Conservation (phyloP, 1,140 invertebrate species). For the Bombus ignitus region DNA sequence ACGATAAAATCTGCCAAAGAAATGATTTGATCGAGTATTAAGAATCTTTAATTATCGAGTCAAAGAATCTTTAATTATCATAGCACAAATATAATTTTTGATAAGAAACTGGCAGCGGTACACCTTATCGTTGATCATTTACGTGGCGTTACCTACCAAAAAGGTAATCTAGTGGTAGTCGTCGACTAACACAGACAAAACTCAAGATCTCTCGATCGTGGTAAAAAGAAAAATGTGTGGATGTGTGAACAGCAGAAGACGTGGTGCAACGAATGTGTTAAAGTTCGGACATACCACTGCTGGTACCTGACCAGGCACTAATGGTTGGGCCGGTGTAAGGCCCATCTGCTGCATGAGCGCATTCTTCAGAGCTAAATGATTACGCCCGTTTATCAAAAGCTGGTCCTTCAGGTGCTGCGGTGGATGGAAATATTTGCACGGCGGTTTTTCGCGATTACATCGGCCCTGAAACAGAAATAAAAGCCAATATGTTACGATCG, state of each 20-base stretch:
- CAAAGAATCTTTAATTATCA: too few relatives aligned
- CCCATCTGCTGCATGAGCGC: constrained; percentile 98
- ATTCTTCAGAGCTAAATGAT: constrained; percentile 99
- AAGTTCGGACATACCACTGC: constrained; percentile 89
- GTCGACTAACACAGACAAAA: constrained; percentile 69
- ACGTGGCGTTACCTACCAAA: constrained; percentile 58
- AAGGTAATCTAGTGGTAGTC: constrained; percentile 61
- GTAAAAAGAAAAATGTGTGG: constrained; percentile 64
- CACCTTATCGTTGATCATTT: constrained; percentile 49
- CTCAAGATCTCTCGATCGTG: constrained; percentile 63
- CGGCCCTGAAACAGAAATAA: constrained; percentile 91
- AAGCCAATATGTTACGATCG: constrained; percentile 21
- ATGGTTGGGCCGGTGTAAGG: constrained; percentile 91
- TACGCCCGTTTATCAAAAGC: constrained; percentile 99
- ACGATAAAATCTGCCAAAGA: too few relatives aligned
- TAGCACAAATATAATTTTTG: background rate
- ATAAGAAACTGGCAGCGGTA: background rate
- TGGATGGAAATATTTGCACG: constrained; percentile 99
- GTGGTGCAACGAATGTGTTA: constrained; percentile 60
- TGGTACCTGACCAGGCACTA: constrained; percentile 95
- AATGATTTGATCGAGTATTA: background rate
- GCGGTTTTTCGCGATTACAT: constrained; percentile 99
- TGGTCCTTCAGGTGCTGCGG: constrained; percentile 99
- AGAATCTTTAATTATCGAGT: too few relatives aligned
- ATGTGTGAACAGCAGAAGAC: constrained; percentile 68